These are phyloP conservation scores for Elgonia sp. DNA, from an alignment of 2,888 invertebrate species.

Conservation along the genomic window DNA sequence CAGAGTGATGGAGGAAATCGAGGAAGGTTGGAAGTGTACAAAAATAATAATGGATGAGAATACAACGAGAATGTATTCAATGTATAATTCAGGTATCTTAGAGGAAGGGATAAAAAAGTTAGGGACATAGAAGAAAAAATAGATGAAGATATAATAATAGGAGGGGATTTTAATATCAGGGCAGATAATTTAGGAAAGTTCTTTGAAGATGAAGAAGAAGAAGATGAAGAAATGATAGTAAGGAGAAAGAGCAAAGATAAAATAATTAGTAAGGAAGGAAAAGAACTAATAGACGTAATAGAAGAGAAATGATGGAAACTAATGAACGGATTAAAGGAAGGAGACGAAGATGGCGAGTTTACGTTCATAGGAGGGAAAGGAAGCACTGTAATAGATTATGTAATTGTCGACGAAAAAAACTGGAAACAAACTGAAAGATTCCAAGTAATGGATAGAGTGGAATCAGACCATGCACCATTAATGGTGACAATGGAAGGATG, in stretches of 20 bases:
- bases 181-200: background rate
- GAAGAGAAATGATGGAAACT: background rate
- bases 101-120: background rate
- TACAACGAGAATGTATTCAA: conserved; percentile 5
- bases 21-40: background rate
- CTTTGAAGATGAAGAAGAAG: background rate
- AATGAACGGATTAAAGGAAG: too few relatives aligned
- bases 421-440: background rate
- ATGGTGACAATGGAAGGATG: background rate
- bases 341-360: too few relatives aligned
- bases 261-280: background rate
- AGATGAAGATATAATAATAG: background rate
- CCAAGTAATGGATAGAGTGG: background rate
- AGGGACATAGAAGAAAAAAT: background rate
- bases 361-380: background rate
- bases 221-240: conserved; percentile 2
- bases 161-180: background rate
- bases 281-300: background rate
- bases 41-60: background rate
- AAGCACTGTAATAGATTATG: background rate
- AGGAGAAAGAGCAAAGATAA: background rate
- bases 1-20: background rate
- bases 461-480: background rate
- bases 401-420: background rate
- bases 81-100: background rate